A percentile compares a stretch with the other conserved stretches of the same genome.
These are phyloP conservation scores for Sarcoramphus papa DNA, from an alignment of 2,797 vertebrate species.

Conservation along the genomic window DNA sequence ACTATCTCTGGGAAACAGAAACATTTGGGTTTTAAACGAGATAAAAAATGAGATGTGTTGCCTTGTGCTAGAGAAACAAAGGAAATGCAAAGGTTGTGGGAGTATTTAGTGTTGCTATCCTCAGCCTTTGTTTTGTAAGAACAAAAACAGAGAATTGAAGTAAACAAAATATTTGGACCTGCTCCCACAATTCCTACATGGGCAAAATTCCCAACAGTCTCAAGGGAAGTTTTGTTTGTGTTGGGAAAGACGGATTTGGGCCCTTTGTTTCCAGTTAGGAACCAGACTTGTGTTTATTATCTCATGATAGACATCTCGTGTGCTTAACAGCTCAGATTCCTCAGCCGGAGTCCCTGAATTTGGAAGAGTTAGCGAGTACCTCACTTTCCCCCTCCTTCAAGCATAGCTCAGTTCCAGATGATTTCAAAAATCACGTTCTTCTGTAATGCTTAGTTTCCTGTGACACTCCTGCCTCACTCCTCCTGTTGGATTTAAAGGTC, in stretches of 20 bases:
- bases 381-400: neutral
- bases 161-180: constrained; percentile 64
- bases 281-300: constrained; percentile 45
- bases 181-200: constrained; percentile 47
- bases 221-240: constrained; percentile 44
- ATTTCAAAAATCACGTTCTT: neutral
- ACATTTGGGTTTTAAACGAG: neutral
- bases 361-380: neutral
- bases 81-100: constrained; percentile 42
- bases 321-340: neutral
- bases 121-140: constrained; percentile 57
- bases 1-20: neutral
- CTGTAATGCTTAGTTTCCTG: neutral
- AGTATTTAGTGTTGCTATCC: constrained; percentile 33
- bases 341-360: neutral
- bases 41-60: constrained; percentile 10
- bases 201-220: constrained; percentile 51
- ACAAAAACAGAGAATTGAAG: constrained; percentile 40
- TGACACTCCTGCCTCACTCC: neutral
- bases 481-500: neutral
- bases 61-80: constrained; percentile 13
- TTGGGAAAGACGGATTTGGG: constrained; percentile 42
- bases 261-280: constrained; percentile 56
- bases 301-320: neutral
- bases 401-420: neutral